Evolutionary conservation across 2,797 vertebrate species (phyloP).

Genomic region (Galagoides demidoff): DNA sequence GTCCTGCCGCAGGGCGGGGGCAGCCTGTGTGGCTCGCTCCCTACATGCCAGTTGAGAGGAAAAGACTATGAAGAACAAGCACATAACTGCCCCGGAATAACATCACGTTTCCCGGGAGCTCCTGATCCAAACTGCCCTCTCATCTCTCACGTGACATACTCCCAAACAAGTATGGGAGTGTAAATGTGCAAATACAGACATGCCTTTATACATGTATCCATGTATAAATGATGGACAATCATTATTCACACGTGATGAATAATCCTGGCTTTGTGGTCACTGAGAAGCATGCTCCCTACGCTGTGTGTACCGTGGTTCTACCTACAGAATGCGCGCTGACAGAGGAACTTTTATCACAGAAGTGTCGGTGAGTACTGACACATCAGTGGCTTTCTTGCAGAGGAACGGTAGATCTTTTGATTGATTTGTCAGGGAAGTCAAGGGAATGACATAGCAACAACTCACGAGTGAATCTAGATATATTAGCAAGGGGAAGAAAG

Average conservation of each 20-base stretch:
- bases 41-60: slow-evolving; percentile 91
- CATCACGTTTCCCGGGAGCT: slow-evolving; percentile 76
- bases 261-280: slow-evolving; percentile 79
- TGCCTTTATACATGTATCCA: not conserved
- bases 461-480: no score
- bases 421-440: slow-evolving; percentile 61
- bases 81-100: slow-evolving; percentile 87
- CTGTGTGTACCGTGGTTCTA: slow-evolving; percentile 77
- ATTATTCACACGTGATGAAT: no score
- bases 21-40: slow-evolving; percentile 89
- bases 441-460: slow-evolving; percentile 45
- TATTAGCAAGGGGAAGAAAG: slow-evolving; percentile 42
- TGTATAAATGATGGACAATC: no score
- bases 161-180: slow-evolving; percentile 83
- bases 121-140: slow-evolving; percentile 85
- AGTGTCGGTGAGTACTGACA: slow-evolving; percentile 45
- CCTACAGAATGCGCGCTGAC: slow-evolving; percentile 79
- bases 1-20: slow-evolving; percentile 88
- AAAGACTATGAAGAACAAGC: slow-evolving; percentile 89
- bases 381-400: slow-evolving; percentile 69
- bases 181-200: slow-evolving; percentile 64
- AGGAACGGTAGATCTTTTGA: slow-evolving; percentile 67
- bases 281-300: slow-evolving; percentile 72
- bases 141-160: slow-evolving; percentile 86
- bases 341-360: slow-evolving; percentile 66